phyloP scores from a whole-genome alignment of 1,140 invertebrate genomes.

The Belonocnema kinseyi region DNA sequence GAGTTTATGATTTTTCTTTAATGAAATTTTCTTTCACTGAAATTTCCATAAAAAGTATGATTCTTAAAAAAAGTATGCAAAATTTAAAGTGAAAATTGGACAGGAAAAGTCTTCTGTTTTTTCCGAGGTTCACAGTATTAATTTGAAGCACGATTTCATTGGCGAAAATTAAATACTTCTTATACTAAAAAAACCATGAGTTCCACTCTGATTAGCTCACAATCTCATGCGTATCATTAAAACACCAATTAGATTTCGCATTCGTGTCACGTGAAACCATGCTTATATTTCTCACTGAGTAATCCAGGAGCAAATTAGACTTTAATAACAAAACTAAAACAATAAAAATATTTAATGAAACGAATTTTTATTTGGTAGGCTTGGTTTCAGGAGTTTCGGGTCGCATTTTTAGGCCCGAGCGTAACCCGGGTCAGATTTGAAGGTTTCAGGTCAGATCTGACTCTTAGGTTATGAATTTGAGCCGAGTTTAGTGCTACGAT shows the following conservation, averaged over 20 bases:
- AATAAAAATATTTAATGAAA: too few species aligned
- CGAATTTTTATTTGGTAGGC: too few species aligned
- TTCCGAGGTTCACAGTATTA: background rate
- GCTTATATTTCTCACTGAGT: slow-evolving; percentile 6
- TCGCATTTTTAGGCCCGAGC: too few species aligned
- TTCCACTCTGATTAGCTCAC: slow-evolving; percentile 25
- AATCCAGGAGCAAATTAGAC: background rate
- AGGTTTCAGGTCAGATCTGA: too few species aligned
- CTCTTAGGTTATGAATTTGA: too few species aligned
- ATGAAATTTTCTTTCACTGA: too few species aligned
- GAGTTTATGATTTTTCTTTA: too few species aligned
- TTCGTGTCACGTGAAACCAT: slow-evolving; percentile 11
- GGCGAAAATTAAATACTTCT: slow-evolving; percentile 23
- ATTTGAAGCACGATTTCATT: slow-evolving; percentile 17
- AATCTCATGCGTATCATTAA: slow-evolving; percentile 17
- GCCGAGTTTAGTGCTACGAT: too few species aligned
- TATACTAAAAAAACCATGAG: slow-evolving; percentile 13
- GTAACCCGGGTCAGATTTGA: too few species aligned
- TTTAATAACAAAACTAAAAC: background rate
- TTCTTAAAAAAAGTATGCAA: background rate
- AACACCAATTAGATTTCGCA: slow-evolving; percentile 29
- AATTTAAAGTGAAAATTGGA: background rate
- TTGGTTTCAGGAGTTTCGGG: too few species aligned
- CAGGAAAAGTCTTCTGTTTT: background rate
- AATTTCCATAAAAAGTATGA: too few species aligned